Base-by-base conservation (phyloP, 2,888 invertebrate species). In the Epirrita christyi region DNA sequence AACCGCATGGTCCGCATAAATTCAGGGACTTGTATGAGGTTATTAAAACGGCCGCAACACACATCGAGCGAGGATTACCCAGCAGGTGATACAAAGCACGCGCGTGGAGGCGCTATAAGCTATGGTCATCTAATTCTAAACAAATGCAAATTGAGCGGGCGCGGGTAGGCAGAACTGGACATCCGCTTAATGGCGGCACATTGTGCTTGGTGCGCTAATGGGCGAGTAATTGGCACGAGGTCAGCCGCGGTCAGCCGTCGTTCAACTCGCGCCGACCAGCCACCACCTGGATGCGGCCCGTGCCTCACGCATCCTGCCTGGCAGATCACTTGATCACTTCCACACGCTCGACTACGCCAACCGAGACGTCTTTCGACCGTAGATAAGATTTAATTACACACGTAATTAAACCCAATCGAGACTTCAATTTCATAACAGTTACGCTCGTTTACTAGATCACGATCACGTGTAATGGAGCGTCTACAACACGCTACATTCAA, bases 91-190 rank as follows among this genome's bases (percentile, higher is more conserved):
- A 81, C 75, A 81, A 82, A 81, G 75, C 76, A 69, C 64, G 65
- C 75, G 68, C 64, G 65, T 66, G 71, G 67, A 70, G 66, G 74
- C 67, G 70, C 70, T 62, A 70, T 73, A 73, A 66, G 70, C 70
- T 62, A 70, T 73, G 78, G 72, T 75, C 78, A 76, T 83, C 83
- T 85, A 85, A 83, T 84, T 83, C 81, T 83, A 88, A 86, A 88
- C 88, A 88, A 88, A 91, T 88, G 88, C 83, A 88, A 91, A 89
- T 90, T 80, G 79, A 80, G 78, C 78, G 72, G 75, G 76, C 70
- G 73, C 76, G 72, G 77, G 78, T 73, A 75, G 71, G 75, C 67
- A 66, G 74, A 71, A 77, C 72, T 86, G 86, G 83, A 85, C 87
- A 86, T 86, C 86, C 85, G 83, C 78, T 83, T 85, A 88, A 88